Conservation (phyloP, 2,113 vertebrate genomes). For the Hirundichthys speculiger region DNA sequence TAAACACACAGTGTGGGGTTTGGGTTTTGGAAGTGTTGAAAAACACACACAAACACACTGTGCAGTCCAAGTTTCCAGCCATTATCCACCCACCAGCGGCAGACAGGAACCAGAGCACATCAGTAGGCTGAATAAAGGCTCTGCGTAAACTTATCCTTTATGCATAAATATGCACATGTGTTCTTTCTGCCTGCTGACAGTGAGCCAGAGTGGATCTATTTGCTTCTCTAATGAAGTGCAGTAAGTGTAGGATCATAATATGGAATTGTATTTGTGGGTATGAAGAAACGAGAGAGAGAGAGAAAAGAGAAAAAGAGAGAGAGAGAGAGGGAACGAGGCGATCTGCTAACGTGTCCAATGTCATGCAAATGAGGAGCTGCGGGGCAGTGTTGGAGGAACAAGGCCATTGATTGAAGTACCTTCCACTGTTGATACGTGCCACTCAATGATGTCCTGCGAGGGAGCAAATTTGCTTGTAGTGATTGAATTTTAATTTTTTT, state of each 20-base stretch:
- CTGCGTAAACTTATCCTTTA: too few species aligned
- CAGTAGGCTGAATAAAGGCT: not conserved
- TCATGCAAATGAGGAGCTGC: constrained; percentile 75
- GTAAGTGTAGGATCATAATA: constrained; percentile 42
- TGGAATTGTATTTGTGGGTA: constrained; percentile 40
- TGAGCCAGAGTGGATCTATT: too few species aligned
- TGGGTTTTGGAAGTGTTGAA: too few species aligned
- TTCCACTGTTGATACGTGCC: constrained; percentile 45
- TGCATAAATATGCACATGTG: too few species aligned
- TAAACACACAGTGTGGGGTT: too few species aligned
- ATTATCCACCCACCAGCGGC: constrained; percentile 36
- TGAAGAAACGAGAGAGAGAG: constrained; percentile 18
- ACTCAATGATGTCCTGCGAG: constrained; percentile 67
- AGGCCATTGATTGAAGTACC: constrained; percentile 78
- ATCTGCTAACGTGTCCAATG: constrained; percentile 56
- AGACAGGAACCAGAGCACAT: constrained; percentile 49
- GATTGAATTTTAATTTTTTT: constrained; percentile 72
- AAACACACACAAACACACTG: too few species aligned
- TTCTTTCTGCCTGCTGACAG: too few species aligned
- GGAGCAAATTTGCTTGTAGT: constrained; percentile 76
- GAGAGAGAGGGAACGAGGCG: constrained; percentile 18
- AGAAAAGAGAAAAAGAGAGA: constrained; percentile 21
- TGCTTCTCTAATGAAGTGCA: constrained; percentile 26
- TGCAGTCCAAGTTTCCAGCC: not conserved
- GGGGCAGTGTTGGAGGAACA: constrained; percentile 64